Evolutionary conservation across 2,888 invertebrate genomes (phyloP).

Genomic region (Hydraecia micacea): DNA sequence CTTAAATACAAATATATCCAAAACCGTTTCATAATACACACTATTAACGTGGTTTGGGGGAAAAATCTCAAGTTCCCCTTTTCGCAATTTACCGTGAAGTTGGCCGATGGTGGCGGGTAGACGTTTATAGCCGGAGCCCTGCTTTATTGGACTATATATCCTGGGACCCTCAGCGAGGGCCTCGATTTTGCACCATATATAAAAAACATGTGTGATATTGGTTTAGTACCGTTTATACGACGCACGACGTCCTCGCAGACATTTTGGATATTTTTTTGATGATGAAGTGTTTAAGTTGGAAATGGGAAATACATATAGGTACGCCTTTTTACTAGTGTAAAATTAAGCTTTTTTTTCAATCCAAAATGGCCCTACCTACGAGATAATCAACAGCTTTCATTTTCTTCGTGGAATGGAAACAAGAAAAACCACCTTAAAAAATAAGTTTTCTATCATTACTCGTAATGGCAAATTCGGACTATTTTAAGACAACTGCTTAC

Average conservation of each 20-base stretch:
- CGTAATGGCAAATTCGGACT: no score
- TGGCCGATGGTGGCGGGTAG: constrained; percentile 75
- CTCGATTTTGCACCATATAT: constrained; percentile 78
- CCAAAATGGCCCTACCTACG: not conserved
- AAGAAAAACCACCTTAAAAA: not conserved
- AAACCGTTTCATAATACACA: constrained; percentile 59
- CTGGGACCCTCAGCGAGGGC: constrained; percentile 71
- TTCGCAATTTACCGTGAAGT: constrained; percentile 80
- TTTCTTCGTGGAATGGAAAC: not conserved
- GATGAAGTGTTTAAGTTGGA: constrained; percentile 24
- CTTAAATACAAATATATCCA: constrained; percentile 64
- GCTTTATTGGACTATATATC: constrained; percentile 88
- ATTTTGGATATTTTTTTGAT: constrained; percentile 38
- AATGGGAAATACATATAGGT: constrained; percentile 27
- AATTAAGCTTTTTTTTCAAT: not conserved
- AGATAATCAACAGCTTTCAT: not conserved
- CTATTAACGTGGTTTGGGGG: constrained; percentile 64
- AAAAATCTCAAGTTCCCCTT: constrained; percentile 66
- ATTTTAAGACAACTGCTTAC: not conserved
- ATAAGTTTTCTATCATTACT: not conserved
- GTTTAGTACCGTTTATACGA: constrained; percentile 62
- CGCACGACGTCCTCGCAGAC: constrained; percentile 21
- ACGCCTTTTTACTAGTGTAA: not conserved
- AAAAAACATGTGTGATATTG: constrained; percentile 80
- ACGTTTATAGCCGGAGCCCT: constrained; percentile 80